Base-by-base conservation (phyloP, 2,888 invertebrate genomes). In the Pseudococcus jackbeardsleyi region DNA sequence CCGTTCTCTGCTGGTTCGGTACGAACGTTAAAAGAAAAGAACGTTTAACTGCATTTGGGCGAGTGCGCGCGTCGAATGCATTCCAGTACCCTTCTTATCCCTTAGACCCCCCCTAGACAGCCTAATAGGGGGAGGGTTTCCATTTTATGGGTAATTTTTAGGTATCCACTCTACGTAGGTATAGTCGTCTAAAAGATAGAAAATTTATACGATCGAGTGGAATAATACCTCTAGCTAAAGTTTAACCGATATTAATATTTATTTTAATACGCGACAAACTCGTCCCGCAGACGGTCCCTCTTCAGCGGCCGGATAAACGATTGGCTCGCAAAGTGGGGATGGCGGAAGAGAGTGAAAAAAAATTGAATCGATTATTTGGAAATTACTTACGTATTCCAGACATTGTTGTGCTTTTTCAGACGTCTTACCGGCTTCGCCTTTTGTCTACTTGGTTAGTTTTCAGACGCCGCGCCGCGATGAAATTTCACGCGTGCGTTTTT, bases 311-410 rank as follows among this genome's bases (percentile, higher is more conserved):
- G 26, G 26, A 79, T 33, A 79, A 46, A 33, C 42, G 12, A 42
- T 7, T 33, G 19, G 79, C 79, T 42, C 79, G 79, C 22, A n/a
- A 4, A 42, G 79, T 42, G n/a, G 8, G 72, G 33, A 15, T 59
- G 59, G 15, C 46, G 8, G 46, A 46, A 12, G 46, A 11, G 64
- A 17, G 15, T 59, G 59, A 5, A 22, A 7, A 79, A 79, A 79
- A 79, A 79, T 79, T 79, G 79, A 79, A 79, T 42, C 79, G 79
- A 79, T 79, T 79, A 79, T 79, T 79, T 79, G 42, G 79, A 79
- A 79, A 79, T 79, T 79, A 79, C 79, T 79, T 79, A 79, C 79
- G 79, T 79, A 79, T 79, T 79, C 79, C 79, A 79, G 79, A 79
- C 79, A 79, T 79, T 79, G 79, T 79, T 79, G 79, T 79, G 79